Percentiles rank a stretch among this genome's conserved stretches.
phyloP scores from a whole-genome alignment of 2,797 vertebrate genomes.

The Protosalanx chinensis region DNA sequence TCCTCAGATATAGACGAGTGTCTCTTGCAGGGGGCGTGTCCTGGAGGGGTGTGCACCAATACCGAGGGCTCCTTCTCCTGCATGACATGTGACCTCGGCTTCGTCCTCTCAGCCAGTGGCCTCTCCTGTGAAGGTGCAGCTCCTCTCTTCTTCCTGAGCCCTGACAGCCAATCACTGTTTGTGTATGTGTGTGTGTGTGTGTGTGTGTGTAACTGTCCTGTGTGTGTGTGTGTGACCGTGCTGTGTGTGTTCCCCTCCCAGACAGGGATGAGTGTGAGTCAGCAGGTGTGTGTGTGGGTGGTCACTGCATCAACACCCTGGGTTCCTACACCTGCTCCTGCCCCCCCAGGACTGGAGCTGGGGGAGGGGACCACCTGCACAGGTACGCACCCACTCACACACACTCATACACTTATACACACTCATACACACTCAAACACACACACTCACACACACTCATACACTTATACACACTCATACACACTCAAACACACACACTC shows the following conservation, averaged over 20 bases:
- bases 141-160: neutral
- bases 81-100: conserved; percentile 64
- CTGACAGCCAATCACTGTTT: neutral
- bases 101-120: conserved; percentile 48
- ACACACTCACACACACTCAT: neutral
- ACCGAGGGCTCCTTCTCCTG: conserved; percentile 73
- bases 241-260: conserved; percentile 26
- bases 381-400: conserved; percentile 50
- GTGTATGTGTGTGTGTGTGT: too few relatives aligned
- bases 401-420: conserved; percentile 11
- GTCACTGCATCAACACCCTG: conserved; percentile 63
- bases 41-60: conserved; percentile 67
- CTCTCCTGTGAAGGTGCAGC: conserved; percentile 69
- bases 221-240: too few relatives aligned
- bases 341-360: conserved; percentile 60
- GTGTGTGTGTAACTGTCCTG: too few relatives aligned
- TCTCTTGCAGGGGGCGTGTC: conserved; percentile 60
- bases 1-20: conserved; percentile 70
- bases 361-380: conserved; percentile 58
- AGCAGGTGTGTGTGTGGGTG: conserved; percentile 53
- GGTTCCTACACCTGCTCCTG: conserved; percentile 69
- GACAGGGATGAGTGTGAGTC: conserved; percentile 74
- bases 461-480: too few relatives aligned
- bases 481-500: neutral
- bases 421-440: too few relatives aligned